Percentiles rank a stretch among this genome's conserved stretches.
phyloP scores from a whole-genome alignment of 2,888 invertebrate species.

The Phyllotreta striolata region DNA sequence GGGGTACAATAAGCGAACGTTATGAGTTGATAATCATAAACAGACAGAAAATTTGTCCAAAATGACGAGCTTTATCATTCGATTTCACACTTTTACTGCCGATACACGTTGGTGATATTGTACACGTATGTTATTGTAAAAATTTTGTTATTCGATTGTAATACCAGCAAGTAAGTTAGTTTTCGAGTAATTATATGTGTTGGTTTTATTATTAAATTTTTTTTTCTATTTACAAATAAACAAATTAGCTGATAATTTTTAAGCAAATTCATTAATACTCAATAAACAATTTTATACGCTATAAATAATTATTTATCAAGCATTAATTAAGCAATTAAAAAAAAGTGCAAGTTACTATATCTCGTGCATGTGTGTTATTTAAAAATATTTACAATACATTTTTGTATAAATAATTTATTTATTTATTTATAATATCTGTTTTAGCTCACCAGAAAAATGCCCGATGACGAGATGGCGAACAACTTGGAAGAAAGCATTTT shows the following conservation, averaged over 20 bases:
- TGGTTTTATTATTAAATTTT: too few species aligned
- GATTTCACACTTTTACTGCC: conserved; percentile 19
- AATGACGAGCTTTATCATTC: conserved; percentile 35
- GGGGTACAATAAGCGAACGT: conserved; percentile 53
- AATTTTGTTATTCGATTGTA: neutral
- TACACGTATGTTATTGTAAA: conserved; percentile 4
- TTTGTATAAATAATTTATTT: too few species aligned
- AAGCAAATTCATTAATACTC: too few species aligned
- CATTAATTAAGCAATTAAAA: too few species aligned
- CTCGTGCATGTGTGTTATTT: too few species aligned
- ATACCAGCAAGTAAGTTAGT: conserved; percentile 4
- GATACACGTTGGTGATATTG: conserved; percentile 14
- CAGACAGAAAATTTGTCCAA: conserved; percentile 42
- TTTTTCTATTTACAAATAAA: too few species aligned
- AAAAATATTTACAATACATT: too few species aligned
- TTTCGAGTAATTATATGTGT: neutral
- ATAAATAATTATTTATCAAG: too few species aligned
- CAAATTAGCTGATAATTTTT: too few species aligned
- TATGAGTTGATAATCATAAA: conserved; percentile 49
- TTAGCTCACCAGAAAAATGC: conserved; percentile 36
- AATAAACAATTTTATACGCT: too few species aligned
- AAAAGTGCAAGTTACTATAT: too few species aligned
- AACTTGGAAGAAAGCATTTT: conserved; percentile 35
- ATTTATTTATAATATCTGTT: neutral
- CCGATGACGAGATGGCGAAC: conserved; percentile 40